These are phyloP conservation scores for Aurelia coerulea DNA, from an alignment of 30 jellyfish, hydroid and myxozoan species.

Conservation along the genomic window DNA sequence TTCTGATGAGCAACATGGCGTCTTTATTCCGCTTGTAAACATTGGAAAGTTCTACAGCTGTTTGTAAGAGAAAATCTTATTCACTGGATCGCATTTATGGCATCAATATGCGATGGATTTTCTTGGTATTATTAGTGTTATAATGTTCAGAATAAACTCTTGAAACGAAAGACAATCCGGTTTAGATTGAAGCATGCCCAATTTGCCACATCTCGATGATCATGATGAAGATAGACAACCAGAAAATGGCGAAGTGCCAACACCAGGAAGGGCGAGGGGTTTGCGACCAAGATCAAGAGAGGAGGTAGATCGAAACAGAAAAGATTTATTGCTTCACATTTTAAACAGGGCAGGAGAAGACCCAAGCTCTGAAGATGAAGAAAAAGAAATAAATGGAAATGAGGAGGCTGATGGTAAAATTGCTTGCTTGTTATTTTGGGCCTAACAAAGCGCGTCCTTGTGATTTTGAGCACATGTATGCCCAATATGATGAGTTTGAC, in stretches of 20 bases:
- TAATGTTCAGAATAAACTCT: too few species aligned
- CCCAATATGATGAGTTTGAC: too few species aligned
- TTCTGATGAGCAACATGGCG: conserved; percentile 55
- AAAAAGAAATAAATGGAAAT: not conserved
- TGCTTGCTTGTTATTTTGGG: not conserved
- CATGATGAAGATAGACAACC: not conserved
- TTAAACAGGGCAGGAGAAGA: conserved; percentile 32
- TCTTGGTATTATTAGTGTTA: too few species aligned
- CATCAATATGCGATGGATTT: too few species aligned
- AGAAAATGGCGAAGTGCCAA: conserved; percentile 40
- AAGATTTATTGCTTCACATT: conserved; percentile 54
- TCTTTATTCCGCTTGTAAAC: conserved; percentile 66
- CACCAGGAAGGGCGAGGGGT: conserved; percentile 7
- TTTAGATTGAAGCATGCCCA: too few species aligned
- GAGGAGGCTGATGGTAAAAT: conserved; percentile 29
- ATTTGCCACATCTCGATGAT: not conserved
- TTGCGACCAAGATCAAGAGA: conserved; percentile 24
- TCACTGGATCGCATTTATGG: not conserved
- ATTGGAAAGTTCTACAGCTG: conserved; percentile 23
- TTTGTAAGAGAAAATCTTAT: not conserved
- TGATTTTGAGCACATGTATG: not conserved
- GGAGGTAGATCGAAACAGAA: conserved; percentile 37
- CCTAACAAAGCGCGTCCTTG: not conserved
- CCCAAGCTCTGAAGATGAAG: conserved; percentile 27
- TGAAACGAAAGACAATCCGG: too few species aligned